Evolutionary conservation across 2,888 invertebrate genomes (phyloP), one percentile per base, ranked within the genome.

Genomic region (Autographa pulchrina): DNA sequence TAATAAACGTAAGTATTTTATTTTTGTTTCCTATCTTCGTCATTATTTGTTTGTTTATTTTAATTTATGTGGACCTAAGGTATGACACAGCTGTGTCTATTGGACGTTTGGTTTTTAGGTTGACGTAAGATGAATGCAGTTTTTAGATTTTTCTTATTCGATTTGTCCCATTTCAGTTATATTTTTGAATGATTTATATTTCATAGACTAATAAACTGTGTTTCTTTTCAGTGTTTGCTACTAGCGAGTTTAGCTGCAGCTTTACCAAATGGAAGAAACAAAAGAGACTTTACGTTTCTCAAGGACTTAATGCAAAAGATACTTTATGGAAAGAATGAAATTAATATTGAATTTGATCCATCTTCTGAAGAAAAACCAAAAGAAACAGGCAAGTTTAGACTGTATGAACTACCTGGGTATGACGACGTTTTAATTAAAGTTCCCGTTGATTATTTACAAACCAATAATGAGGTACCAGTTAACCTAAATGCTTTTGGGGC

Each of bases 151-250:
- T 25, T 25, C 3, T 25, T 25, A 25, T 25, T 25, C 3, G 25
- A 25, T 25, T 25, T 25, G 25, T 25, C 25, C 25, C 25, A 25
- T 25, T 25, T 25, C 25, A 25, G 25, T 0, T 56, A 13, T 25
- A 5, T 13, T 11, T 56, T 18, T 4, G 5, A 20, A 8, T 13
- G 58, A 25, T 54, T 38, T 18, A 41, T 32, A 2, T 52, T 11
- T 8, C 61, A 2, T 31, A 43, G 5, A 48, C 48, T 48, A 16
- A 59, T 32, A 8, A 32, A 59, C 7, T 25, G 16, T 31, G 71
- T 72, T 78, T 66, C 77, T 31, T 89, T 91, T 65, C 88, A 92
- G 92, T 89, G 84, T 61, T 70, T 91, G 59, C 64, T 91, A 32
- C 66, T 91, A 68, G 80, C 78, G 61, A 83, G 78, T 65, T 70